A percentile compares a stretch with the other conserved stretches of the same genome.
Conservation (phyloP, 2,113 vertebrate species). For the Pycnonotus jocosus region DNA sequence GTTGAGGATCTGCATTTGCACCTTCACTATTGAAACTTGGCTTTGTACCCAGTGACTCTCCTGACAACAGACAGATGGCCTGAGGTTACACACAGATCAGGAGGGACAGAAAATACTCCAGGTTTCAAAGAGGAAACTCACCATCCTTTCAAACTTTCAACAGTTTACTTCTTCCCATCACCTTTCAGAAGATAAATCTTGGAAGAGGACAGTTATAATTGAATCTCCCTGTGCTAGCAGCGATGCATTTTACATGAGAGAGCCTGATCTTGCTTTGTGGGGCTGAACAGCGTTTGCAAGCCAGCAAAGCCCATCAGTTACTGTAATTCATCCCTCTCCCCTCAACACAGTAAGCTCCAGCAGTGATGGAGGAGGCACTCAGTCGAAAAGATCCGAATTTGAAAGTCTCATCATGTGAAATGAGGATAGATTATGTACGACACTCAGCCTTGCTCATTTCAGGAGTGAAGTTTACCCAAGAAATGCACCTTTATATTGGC, state of each 20-base stretch:
- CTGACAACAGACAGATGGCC: fast-evolving
- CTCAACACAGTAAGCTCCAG: neutral
- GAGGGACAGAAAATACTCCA: neutral
- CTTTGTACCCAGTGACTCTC: neutral
- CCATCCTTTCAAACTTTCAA: neutral
- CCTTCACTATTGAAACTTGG: neutral
- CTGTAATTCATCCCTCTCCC: neutral
- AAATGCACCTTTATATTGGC: neutral
- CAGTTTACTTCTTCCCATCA: neutral
- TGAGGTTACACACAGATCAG: neutral
- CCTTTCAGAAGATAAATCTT: neutral
- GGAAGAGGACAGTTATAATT: neutral
- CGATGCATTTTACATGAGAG: constrained; percentile 43
- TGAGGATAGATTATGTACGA: neutral
- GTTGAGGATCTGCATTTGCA: neutral
- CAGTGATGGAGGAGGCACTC: neutral
- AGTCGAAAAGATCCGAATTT: constrained; percentile 20
- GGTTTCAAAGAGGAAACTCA: neutral
- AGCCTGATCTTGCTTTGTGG: neutral
- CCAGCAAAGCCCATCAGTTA: neutral
- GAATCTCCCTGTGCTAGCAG: neutral
- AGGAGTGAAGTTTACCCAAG: neutral
- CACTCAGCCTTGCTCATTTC: neutral
- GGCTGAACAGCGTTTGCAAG: neutral
- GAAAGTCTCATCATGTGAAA: constrained; percentile 12